Conservation (phyloP, 2,113 vertebrate genomes). For the Corynorhinus townsendii region DNA sequence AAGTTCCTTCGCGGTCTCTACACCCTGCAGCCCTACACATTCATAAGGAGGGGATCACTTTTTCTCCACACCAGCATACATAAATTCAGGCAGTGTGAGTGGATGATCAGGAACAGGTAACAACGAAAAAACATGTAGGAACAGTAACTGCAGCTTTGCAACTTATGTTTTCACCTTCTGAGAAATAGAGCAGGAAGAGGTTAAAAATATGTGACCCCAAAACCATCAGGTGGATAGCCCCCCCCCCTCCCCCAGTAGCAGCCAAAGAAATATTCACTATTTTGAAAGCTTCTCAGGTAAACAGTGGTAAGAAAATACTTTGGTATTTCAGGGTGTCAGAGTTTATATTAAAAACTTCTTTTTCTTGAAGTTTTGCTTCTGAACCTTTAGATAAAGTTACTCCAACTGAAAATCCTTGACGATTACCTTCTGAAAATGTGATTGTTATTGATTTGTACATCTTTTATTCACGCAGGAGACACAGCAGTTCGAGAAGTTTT, state of each 20-base stretch:
- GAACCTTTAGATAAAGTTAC: background rate
- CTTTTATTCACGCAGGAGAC: conserved; percentile 76
- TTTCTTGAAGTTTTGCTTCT: background rate
- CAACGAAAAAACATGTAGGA: background rate
- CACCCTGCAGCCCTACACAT: background rate
- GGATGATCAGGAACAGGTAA: background rate
- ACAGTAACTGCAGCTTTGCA: background rate
- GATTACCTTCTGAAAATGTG: background rate
- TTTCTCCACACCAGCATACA: background rate
- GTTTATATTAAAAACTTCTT: background rate
- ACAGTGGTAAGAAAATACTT: background rate
- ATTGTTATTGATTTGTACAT: background rate
- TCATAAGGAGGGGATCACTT: background rate
- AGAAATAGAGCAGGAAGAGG: background rate
- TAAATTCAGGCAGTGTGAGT: background rate
- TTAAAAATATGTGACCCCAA: background rate
- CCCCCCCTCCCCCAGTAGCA: background rate
- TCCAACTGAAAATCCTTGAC: background rate
- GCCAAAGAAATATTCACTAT: background rate
- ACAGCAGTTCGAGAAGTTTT: conserved; percentile 95
- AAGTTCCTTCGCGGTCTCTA: background rate
- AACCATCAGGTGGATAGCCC: background rate
- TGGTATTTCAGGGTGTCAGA: background rate
- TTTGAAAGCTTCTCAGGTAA: background rate
- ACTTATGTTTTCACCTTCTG: background rate